Percentiles rank a stretch among this genome's conserved stretches.
These are phyloP conservation scores for Suricata suricatta DNA, from an alignment of 2,113 vertebrate species.

Conservation along the genomic window DNA sequence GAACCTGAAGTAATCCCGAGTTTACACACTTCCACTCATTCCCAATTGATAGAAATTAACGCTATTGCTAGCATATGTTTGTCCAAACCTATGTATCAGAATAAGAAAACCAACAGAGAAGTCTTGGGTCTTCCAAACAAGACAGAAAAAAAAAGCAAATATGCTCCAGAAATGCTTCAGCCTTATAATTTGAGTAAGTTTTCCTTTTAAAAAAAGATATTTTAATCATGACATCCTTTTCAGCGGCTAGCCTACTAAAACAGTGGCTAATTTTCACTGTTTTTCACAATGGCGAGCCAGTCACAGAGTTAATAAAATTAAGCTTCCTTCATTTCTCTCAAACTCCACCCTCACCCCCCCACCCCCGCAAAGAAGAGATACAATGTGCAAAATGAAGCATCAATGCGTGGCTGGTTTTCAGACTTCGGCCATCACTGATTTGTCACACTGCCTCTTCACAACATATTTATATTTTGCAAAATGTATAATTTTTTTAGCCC, in stretches of 20 bases:
- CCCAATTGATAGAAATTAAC: background rate
- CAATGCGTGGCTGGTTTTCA: conserved; percentile 74
- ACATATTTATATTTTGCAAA: conserved; percentile 87
- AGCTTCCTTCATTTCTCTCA: conserved; percentile 68
- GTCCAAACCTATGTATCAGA: conserved; percentile 42
- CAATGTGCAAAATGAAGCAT: conserved; percentile 44
- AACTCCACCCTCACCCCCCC: background rate
- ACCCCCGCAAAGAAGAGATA: conserved; percentile 59
- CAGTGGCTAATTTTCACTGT: conserved; percentile 55
- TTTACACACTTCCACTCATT: background rate
- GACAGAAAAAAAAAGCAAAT: background rate
- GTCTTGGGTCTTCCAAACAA: conserved; percentile 32
- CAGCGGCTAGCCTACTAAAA: background rate
- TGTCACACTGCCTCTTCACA: conserved; percentile 85
- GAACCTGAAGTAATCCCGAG: conserved; percentile 30
- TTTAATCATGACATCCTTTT: conserved; percentile 56
- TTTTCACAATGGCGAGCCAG: conserved; percentile 55
- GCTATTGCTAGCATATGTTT: background rate
- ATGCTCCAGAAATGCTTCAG: conserved; percentile 25
- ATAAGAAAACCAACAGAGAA: conserved; percentile 37
- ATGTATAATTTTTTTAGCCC: conserved; percentile 89
- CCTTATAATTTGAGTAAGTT: conserved; percentile 53
- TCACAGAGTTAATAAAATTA: conserved; percentile 74
- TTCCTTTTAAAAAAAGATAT: conserved; percentile 34
- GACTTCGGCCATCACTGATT: conserved; percentile 80